Evolutionary conservation across 2,888 invertebrate genomes (phyloP).

Genomic region (Hofmannophila pseudospretella): DNA sequence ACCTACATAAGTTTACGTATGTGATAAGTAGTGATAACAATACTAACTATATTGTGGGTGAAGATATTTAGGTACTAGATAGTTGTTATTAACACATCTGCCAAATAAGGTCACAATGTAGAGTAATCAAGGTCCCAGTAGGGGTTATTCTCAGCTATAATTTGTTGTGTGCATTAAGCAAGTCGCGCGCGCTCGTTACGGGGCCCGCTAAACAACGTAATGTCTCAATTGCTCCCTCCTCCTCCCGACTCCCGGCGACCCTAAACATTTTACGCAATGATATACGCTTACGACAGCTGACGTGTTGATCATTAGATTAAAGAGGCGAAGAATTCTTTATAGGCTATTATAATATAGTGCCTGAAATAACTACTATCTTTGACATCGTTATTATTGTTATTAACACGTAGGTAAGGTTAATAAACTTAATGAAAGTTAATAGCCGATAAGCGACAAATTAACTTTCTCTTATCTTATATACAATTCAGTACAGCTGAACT

Average conservation of each 20-base stretch:
- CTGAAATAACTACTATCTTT: too few species aligned
- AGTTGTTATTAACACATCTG: too few species aligned
- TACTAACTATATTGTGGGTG: too few species aligned
- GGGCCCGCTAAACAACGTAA: slow-evolving; percentile 36
- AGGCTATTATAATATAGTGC: too few species aligned
- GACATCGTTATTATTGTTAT: neutral
- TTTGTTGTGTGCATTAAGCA: slow-evolving; percentile 39
- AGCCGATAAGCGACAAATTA: neutral
- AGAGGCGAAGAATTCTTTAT: too few species aligned
- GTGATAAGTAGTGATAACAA: too few species aligned
- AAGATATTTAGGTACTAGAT: too few species aligned
- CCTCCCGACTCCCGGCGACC: slow-evolving; percentile 20
- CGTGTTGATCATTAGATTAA: too few species aligned
- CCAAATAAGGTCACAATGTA: slow-evolving; percentile 25
- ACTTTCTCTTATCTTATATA: too few species aligned
- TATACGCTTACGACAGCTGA: slow-evolving; percentile 21
- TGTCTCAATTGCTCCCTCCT: slow-evolving; percentile 38
- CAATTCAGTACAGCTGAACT: too few species aligned
- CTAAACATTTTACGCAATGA: slow-evolving; percentile 38
- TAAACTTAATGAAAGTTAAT: neutral
- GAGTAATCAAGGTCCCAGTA: slow-evolving; percentile 26
- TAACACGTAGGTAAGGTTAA: neutral
- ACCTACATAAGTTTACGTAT: too few species aligned
- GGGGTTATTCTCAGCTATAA: slow-evolving; percentile 20
- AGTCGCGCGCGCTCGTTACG: slow-evolving; percentile 32